Conservation (phyloP, 64 coral and sea anemone genomes). For the Orbicella faveolata region DNA sequence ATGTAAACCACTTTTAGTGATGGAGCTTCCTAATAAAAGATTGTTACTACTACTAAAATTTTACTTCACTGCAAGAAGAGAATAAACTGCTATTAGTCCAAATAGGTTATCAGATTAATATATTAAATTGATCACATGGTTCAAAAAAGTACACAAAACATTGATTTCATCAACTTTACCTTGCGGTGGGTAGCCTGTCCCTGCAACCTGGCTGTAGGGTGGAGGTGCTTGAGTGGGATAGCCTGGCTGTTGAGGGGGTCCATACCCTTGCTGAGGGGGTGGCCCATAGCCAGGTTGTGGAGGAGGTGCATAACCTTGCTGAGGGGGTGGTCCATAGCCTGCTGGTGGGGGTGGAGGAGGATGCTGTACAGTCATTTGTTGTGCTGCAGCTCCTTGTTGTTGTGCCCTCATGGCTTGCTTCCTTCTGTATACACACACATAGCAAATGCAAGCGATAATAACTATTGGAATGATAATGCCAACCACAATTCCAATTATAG, state of each 20-base stretch:
- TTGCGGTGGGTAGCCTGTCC: neutral
- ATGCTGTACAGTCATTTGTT: neutral
- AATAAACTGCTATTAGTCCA: no score
- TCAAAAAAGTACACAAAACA: neutral
- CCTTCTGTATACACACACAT: neutral
- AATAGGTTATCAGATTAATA: neutral
- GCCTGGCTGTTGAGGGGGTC: neutral
- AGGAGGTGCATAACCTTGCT: neutral
- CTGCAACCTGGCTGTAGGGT: neutral
- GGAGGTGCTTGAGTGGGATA: neutral
- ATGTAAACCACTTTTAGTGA: no score
- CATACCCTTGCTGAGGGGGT: neutral
- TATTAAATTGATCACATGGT: neutral
- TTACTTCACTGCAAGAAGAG: no score
- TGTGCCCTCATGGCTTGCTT: neutral
- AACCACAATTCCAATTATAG: neutral
- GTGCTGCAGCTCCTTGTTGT: neutral
- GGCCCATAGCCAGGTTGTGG: neutral
- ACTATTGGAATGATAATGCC: neutral
- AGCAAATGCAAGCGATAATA: neutral
- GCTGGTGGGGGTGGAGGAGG: neutral
- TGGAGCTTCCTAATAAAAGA: no score
- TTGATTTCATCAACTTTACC: neutral
- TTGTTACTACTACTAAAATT: no score
- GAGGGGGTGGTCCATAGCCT: conserved; percentile 8